Evolutionary conservation across 2,113 vertebrate genomes (phyloP).

Genomic region (Bubalus kerabau): DNA sequence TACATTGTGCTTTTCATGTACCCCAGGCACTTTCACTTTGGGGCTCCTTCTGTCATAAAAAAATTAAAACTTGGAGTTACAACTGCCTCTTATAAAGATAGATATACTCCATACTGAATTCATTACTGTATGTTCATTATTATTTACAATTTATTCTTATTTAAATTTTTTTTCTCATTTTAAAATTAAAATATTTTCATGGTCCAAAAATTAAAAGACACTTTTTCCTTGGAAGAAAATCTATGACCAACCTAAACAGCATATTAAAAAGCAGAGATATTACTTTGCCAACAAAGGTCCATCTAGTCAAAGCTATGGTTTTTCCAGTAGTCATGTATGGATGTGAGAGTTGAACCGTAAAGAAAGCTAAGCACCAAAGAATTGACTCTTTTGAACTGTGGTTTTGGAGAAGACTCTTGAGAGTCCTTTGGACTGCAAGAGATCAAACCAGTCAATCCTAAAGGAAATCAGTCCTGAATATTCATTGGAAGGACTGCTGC

Average conservation of each 20-base stretch:
- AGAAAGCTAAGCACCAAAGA: neutral
- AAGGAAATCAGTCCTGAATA: neutral
- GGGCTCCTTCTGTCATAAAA: neutral
- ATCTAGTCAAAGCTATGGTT: neutral
- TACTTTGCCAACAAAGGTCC: neutral
- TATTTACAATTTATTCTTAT: neutral
- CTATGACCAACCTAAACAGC: neutral
- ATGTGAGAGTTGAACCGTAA: neutral
- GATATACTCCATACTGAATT: neutral
- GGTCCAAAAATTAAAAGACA: neutral
- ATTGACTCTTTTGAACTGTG: neutral
- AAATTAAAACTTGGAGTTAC: neutral
- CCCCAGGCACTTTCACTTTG: neutral
- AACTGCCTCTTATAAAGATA: neutral
- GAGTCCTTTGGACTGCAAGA: neutral
- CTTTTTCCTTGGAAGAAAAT: neutral
- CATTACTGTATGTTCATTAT: neutral
- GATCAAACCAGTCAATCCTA: neutral
- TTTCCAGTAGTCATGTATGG: neutral
- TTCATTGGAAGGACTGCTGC: neutral
- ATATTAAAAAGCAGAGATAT: neutral
- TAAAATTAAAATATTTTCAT: neutral
- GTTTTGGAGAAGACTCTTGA: neutral
- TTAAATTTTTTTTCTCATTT: neutral
- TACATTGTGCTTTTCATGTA: neutral